Evolutionary conservation across 30 jellyfish, hydroid and myxozoan species (phyloP).

Genomic region (Aurelia aurita complex sp. Pacific): DNA sequence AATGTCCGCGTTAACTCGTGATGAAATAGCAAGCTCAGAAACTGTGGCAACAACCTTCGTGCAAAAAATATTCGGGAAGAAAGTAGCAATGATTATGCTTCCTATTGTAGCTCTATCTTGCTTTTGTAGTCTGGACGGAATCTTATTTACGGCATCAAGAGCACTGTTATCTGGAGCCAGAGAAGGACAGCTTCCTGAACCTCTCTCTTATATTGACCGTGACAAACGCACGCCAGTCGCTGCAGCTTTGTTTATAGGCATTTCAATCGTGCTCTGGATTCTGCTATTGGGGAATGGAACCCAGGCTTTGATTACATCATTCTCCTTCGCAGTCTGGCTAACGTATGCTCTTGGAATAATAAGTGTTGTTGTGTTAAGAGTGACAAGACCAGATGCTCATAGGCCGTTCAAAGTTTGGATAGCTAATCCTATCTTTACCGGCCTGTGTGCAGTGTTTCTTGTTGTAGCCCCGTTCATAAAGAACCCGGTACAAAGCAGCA

Average conservation of each 20-base stretch:
- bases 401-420: slow-evolving; percentile 61
- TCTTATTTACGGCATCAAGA: slow-evolving; percentile 32
- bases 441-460: not conserved
- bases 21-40: slow-evolving; percentile 26
- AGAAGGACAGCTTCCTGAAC: slow-evolving; percentile 74
- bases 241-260: not conserved
- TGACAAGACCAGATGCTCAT: slow-evolving; percentile 26
- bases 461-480: slow-evolving; percentile 28
- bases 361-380: slow-evolving; percentile 31
- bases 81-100: slow-evolving; percentile 32
- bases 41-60: slow-evolving; percentile 64
- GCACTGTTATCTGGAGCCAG: slow-evolving; percentile 64
- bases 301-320: not conserved
- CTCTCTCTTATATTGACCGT: slow-evolving; percentile 47
- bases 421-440: slow-evolving; percentile 23
- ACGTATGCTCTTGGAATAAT: slow-evolving; percentile 5
- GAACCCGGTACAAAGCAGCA: slow-evolving; percentile 2
- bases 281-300: not conserved
- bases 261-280: slow-evolving; percentile 4
- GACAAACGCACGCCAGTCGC: slow-evolving; percentile 55
- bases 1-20: slow-evolving; percentile 37
- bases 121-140: slow-evolving; percentile 28
- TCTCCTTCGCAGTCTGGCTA: slow-evolving; percentile 27
- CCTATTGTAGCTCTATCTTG: slow-evolving; percentile 44
- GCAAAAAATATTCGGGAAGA: slow-evolving; percentile 27